Base-by-base conservation (phyloP, 2,113 vertebrate species). In the Mormoops blainvillei region DNA sequence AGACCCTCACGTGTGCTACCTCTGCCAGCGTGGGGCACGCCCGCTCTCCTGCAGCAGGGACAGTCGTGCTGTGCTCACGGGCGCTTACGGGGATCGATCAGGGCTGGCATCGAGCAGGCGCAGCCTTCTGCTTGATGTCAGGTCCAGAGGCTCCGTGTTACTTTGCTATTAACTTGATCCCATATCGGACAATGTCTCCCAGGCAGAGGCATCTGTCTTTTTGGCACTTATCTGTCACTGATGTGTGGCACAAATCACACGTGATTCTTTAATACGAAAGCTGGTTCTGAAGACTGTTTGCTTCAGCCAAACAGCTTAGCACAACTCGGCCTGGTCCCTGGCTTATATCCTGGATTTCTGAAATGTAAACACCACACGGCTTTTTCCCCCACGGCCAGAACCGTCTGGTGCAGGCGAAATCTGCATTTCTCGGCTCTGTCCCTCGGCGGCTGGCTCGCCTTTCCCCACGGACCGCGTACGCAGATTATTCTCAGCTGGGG, bases 121-220 rank as follows among this genome's bases (percentile, higher is more conserved):
- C 98, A 98, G 98, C 98, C 98, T 98, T 98, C 95, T 98, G 98
- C 98, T 98, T 98, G 98, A 98, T 98, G 98, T 98, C 98, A 98
- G 98, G 97, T 97, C 98, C 97, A 94, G 98, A 98, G 97, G 94
- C 97, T 98, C 97, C 97, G 98, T 98, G 98, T 98, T 98, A 98
- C 98, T 98, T 98, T 98, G 97, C 98, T 98, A 98, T 98, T 98
- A 98, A 98, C 98, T 98, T 98, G 97, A 97, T 98, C 96, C 98
- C 97, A 67, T 98, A 98, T 95, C 98, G 98, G 98, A 98, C 98
- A 98, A 88, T 98, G 98, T 98, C 98, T 98, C 98, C 97, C 96
- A 98, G 98, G 97, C 97, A 98, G 98, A 97, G 94, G 97, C 96
- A 98, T 98, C 98, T 98, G 87, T 98, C 98, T 98, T 98, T 98